Conservation (phyloP, 1,140 invertebrate genomes). For the Philaenus spumarius region DNA sequence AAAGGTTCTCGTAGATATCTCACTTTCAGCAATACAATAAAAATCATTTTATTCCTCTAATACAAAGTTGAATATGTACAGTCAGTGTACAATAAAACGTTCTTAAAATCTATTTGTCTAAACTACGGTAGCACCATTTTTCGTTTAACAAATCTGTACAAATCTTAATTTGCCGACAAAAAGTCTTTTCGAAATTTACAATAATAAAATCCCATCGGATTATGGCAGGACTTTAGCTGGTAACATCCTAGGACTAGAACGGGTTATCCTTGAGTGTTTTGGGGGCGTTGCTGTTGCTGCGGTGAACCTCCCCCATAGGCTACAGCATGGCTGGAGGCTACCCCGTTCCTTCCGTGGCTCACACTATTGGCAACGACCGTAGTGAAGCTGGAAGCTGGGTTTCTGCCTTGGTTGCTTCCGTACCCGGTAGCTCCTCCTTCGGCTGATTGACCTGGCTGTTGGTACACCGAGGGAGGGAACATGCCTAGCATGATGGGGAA, state of each 20-base stretch:
- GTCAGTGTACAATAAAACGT: too few species aligned
- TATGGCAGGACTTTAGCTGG: background rate
- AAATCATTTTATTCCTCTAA: too few species aligned
- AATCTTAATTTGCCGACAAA: too few species aligned
- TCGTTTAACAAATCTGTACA: too few species aligned
- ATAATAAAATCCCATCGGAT: too few species aligned
- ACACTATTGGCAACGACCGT: slow-evolving; percentile 60
- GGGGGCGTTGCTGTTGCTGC: background rate
- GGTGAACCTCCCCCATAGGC: slow-evolving; percentile 47
- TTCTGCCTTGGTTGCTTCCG: slow-evolving; percentile 31
- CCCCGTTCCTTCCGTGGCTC: slow-evolving; percentile 56
- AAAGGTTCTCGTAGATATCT: too few species aligned
- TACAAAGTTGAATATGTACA: too few species aligned
- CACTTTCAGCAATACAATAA: too few species aligned
- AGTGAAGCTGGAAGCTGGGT: slow-evolving; percentile 27
- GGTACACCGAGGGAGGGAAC: slow-evolving; percentile 22
- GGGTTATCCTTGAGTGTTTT: background rate
- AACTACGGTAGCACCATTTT: too few species aligned
- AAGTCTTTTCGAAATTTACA: too few species aligned
- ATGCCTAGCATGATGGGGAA: slow-evolving; percentile 34
- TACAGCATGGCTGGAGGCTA: slow-evolving; percentile 59
- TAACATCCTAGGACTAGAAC: background rate
- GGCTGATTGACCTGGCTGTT: background rate
- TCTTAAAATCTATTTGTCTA: too few species aligned
- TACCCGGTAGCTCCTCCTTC: slow-evolving; percentile 21